Evolutionary conservation across 2,888 invertebrate species (phyloP).

Genomic region (Deilephila porcellus): DNA sequence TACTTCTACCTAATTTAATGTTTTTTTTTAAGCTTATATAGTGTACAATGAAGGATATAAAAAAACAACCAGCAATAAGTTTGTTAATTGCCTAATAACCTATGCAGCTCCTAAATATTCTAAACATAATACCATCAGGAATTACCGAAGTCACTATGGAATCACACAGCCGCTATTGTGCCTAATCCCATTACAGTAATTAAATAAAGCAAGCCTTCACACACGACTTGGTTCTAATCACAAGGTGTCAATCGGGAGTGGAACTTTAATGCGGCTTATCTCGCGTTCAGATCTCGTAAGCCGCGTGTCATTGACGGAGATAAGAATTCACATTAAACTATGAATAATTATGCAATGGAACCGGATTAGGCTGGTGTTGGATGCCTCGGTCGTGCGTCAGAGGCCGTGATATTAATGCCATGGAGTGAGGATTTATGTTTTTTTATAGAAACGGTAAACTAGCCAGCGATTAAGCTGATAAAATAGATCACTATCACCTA

Average conservation of each 20-base stretch:
- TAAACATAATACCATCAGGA: too few species aligned
- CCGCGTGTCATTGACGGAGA: neutral
- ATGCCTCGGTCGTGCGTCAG: neutral
- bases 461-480: neutral
- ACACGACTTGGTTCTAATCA: neutral
- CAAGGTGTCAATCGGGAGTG: constrained; percentile 1
- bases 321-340: neutral
- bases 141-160: too few species aligned
- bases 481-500: too few species aligned
- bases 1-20: too few species aligned
- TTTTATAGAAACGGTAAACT: neutral
- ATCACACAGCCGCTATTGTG: too few species aligned
- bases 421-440: neutral
- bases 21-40: too few species aligned
- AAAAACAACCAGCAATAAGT: too few species aligned
- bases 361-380: neutral
- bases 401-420: neutral
- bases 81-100: too few species aligned
- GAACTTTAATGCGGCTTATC: constrained; percentile 5
- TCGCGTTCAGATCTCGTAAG: constrained; percentile 5
- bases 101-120: too few species aligned
- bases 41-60: too few species aligned
- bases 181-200: neutral
- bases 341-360: constrained; percentile 12
- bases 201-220: neutral